phyloP scores from a whole-genome alignment of 2,888 invertebrate genomes.

The Timandra comae region DNA sequence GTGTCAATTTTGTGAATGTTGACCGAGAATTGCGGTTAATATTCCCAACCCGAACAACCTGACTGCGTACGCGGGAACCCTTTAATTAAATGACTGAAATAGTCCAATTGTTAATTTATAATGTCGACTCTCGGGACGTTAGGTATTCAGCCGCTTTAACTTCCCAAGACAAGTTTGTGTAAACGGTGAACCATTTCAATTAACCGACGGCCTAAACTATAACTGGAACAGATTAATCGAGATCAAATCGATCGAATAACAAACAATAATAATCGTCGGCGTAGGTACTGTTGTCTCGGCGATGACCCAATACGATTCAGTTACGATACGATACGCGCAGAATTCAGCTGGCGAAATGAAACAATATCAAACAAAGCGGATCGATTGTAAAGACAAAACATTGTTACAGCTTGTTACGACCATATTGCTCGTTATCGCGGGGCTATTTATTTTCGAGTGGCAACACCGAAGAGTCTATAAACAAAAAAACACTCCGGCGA shows the following conservation, averaged over 20 bases:
- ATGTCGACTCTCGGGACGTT: slow-evolving; percentile 37
- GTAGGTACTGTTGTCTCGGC: slow-evolving; percentile 1
- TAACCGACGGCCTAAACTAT: slow-evolving; percentile 15
- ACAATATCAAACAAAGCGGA: slow-evolving; percentile 52
- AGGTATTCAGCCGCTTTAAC: slow-evolving; percentile 23
- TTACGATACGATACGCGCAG: slow-evolving; percentile 26
- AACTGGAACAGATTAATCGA: slow-evolving; percentile 17
- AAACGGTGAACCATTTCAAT: slow-evolving; percentile 20
- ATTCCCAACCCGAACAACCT: slow-evolving; percentile 68
- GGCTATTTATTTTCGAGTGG: slow-evolving; percentile 73
- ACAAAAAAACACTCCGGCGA: slow-evolving; percentile 73
- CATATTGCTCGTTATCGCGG: slow-evolving; percentile 66
- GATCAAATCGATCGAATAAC: slow-evolving; percentile 15
- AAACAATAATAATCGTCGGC: slow-evolving; percentile 11
- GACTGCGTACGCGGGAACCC: slow-evolving; percentile 51
- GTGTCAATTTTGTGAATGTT: slow-evolving; percentile 78
- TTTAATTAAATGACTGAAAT: slow-evolving; percentile 73
- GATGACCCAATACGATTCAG: slow-evolving; percentile 25
- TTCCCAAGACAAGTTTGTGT: slow-evolving; percentile 18
- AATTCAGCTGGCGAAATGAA: slow-evolving; percentile 37
- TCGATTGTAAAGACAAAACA: slow-evolving; percentile 61
- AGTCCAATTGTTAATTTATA: slow-evolving; percentile 68
- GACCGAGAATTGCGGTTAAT: slow-evolving; percentile 77
- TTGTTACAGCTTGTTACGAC: slow-evolving; percentile 66
- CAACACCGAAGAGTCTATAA: slow-evolving; percentile 73